Conservation (phyloP, 2,888 invertebrate genomes). For the Pyrochroa serraticornis region DNA sequence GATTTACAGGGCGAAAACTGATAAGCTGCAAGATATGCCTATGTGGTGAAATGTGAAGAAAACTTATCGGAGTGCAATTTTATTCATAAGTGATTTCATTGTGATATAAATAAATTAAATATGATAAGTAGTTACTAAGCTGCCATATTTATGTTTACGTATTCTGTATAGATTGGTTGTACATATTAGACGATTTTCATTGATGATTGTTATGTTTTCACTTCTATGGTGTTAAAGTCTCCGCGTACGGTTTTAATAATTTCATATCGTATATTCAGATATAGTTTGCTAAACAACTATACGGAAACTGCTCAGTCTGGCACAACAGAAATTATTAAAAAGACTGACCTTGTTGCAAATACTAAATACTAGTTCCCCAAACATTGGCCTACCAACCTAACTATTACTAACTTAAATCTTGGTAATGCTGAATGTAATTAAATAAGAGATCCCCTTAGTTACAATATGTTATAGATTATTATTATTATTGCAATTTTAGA, state of each 20-base stretch:
- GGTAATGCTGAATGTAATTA: not conserved
- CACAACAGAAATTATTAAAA: too few relatives aligned
- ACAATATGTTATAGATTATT: too few relatives aligned
- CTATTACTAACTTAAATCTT: not conserved
- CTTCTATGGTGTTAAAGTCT: too few relatives aligned
- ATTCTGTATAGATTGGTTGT: not conserved
- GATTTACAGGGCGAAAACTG: conserved; percentile 62
- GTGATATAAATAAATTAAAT: conserved; percentile 50
- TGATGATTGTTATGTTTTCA: too few relatives aligned
- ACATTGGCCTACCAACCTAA: not conserved
- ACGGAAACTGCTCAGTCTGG: too few relatives aligned
- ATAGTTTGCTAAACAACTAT: too few relatives aligned
- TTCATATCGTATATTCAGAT: too few relatives aligned
- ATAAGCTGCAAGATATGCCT: conserved; percentile 60
- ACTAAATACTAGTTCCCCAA: too few relatives aligned
- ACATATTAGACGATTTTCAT: not conserved
- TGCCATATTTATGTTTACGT: conserved; percentile 3
- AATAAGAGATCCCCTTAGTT: not conserved
- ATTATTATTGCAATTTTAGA: too few relatives aligned
- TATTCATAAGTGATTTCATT: conserved; percentile 50
- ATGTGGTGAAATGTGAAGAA: conserved; percentile 60
- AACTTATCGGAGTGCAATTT: conserved; percentile 43
- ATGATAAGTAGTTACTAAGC: conserved; percentile 11
- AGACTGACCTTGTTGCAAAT: too few relatives aligned
- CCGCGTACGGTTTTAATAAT: too few relatives aligned